Evolutionary conservation across 2,113 vertebrate species (phyloP).

Genomic region (Corythornis cristatus): DNA sequence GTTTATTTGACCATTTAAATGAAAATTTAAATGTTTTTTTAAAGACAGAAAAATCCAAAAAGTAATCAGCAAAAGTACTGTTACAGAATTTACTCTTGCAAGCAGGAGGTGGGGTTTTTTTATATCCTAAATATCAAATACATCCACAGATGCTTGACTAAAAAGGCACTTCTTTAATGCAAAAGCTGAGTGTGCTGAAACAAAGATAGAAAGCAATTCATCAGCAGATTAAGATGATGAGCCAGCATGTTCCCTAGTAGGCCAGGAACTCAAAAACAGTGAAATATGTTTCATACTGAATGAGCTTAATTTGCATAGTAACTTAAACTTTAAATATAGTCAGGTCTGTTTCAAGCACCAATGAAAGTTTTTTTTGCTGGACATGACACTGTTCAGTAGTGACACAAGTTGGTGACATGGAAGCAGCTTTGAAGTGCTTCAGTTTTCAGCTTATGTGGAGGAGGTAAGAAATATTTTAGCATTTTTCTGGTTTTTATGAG

Average conservation of each 20-base stretch:
- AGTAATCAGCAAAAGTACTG: conserved; percentile 30
- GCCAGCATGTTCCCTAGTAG: conserved; percentile 44
- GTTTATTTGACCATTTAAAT: conserved; percentile 33
- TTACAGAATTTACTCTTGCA: conserved; percentile 1
- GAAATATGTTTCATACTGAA: conserved; percentile 28
- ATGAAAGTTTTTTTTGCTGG: not conserved
- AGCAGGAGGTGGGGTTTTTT: conserved; percentile 26
- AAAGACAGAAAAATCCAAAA: not conserved
- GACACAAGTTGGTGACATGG: not conserved
- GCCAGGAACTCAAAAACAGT: conserved; percentile 36
- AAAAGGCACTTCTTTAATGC: conserved; percentile 55
- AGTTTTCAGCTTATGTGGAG: not conserved
- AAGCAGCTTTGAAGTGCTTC: not conserved
- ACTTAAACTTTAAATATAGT: conserved; percentile 45
- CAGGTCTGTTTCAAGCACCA: not conserved
- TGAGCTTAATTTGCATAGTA: conserved; percentile 39
- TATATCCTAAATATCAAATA: conserved; percentile 51
- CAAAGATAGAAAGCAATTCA: conserved; percentile 63
- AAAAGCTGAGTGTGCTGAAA: conserved; percentile 61
- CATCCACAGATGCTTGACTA: conserved; percentile 60
- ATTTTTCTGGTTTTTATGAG: not conserved
- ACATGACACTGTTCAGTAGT: not conserved
- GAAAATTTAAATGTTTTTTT: not conserved
- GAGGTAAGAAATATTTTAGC: not conserved
- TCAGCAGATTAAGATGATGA: conserved; percentile 67